Evolutionary conservation across 53 echinoderm and acorn worm species (phyloP), one percentile per base, ranked within the genome.

Genomic region (Paelopatides confundens): DNA sequence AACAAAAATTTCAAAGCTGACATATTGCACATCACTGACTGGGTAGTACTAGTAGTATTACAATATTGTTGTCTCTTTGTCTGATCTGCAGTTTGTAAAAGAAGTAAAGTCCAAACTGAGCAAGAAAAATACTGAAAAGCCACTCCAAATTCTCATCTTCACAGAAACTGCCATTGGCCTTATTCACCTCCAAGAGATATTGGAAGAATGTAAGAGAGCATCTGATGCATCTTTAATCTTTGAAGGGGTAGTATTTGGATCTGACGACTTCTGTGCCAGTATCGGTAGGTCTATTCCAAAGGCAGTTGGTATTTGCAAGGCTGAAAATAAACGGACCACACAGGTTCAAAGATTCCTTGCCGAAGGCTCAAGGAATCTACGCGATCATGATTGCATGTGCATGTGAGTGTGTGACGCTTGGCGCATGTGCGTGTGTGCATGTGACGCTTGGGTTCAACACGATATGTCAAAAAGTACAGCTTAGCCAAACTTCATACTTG

Each of bases 201-300:
- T 94, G 58, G 86, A 92, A 38, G 92, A 94, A 52, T 94, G 95
- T 23, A 51, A 92, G 58, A 87, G 88, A 81, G 88, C 89, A 23
- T 86, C 92, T 30, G 85, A 88, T 39, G 85, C 88, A 1, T 70
- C 88, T 9, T 93, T 94, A 11, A 90, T 94, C 77, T 64, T 95
- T 67, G 98, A 98, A 83, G 98, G 95, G 30, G 92, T 98, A 14
- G 95, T 98, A 15, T 98, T 98, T 87, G 98, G 95, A 18, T 96
- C 95, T 0, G 95, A 96, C 63, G 95, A 98, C 87, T 98, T 96
- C 86, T 98, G 98, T 76, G 98, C 98, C 46, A 94, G 92, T 64
- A 94, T 98, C 65, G 98, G 98, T 95, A 69, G 68, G 90, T 76
- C 10, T 14, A n/a, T 15, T 5, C 18, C 36, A 31, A 27, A 31